These are phyloP conservation scores for Pinctada fucata DNA, from an alignment of 2,888 invertebrate species.

Conservation along the genomic window DNA sequence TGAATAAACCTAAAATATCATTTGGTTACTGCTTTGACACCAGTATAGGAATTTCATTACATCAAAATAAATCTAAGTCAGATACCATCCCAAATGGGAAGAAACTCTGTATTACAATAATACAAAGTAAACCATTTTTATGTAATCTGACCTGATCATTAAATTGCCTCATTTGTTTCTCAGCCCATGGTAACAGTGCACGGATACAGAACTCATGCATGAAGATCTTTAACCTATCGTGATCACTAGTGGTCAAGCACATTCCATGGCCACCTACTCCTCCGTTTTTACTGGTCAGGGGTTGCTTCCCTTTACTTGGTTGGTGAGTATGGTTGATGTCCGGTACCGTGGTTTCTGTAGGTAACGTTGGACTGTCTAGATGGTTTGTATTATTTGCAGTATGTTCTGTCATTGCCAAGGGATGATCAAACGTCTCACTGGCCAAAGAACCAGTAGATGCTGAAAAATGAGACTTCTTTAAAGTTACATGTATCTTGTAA, in stretches of 20 bases:
- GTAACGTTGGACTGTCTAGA: conserved; percentile 42
- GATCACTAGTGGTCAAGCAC: conserved; percentile 88
- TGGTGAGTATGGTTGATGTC: conserved; percentile 17
- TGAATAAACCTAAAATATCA: too few species aligned
- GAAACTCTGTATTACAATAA: too few species aligned
- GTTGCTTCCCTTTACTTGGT: conserved; percentile 10
- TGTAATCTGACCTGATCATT: conserved; percentile 75
- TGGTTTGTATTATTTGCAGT: conserved; percentile 46
- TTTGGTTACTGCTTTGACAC: too few species aligned
- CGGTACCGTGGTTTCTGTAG: conserved; percentile 21
- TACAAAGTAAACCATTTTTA: too few species aligned
- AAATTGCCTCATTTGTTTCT: conserved; percentile 87
- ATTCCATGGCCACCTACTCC: conserved; percentile 73
- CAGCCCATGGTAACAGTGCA: conserved; percentile 93
- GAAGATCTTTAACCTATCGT: conserved; percentile 89
- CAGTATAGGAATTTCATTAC: too few species aligned
- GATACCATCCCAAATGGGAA: too few species aligned
- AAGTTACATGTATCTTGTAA: too few species aligned
- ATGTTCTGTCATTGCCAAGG: conserved; percentile 57
- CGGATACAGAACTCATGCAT: conserved; percentile 91
- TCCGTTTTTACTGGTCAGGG: conserved; percentile 14
- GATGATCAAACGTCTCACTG: conserved; percentile 62
- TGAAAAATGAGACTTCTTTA: neutral
- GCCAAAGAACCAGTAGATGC: conserved; percentile 37
- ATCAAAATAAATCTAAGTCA: too few species aligned